These are phyloP conservation scores for Erythrocercus mccallii DNA, from an alignment of 2,113 vertebrate species.

Conservation along the genomic window DNA sequence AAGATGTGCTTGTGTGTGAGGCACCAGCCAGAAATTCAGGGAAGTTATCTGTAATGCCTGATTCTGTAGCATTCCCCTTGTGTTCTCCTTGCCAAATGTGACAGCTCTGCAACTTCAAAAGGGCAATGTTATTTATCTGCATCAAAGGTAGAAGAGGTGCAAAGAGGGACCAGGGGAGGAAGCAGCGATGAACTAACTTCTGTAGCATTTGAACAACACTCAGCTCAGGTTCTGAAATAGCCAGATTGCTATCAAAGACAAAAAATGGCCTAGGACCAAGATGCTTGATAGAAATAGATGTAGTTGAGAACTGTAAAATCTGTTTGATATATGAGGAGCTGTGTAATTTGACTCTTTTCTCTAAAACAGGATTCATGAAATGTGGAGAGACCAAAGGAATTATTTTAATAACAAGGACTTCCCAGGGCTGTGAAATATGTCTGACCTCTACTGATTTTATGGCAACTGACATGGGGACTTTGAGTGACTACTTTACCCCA, in stretches of 20 bases:
- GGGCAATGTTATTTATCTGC: neutral
- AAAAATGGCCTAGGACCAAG: neutral
- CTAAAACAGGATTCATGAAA: conserved; percentile 9
- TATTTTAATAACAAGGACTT: conserved; percentile 4
- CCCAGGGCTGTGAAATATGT: neutral
- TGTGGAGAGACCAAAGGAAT: conserved; percentile 24
- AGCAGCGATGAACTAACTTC: neutral
- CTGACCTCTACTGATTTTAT: conserved; percentile 8
- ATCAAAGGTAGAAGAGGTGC: neutral
- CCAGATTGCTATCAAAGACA: neutral
- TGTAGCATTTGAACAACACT: neutral
- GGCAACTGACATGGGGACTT: neutral
- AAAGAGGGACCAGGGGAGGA: neutral
- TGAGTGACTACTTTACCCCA: neutral
- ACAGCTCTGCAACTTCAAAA: conserved; percentile 10
- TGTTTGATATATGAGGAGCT: neutral
- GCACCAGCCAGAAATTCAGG: neutral
- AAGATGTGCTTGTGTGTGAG: neutral
- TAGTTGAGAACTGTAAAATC: neutral
- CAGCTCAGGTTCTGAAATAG: neutral
- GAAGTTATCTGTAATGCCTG: neutral
- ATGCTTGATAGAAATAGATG: neutral
- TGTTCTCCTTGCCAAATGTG: neutral
- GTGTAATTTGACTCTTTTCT: neutral
- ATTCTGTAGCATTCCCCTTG: neutral